Evolutionary conservation across 2,888 invertebrate species (phyloP).

Genomic region (Myopa tessellatipennis): DNA sequence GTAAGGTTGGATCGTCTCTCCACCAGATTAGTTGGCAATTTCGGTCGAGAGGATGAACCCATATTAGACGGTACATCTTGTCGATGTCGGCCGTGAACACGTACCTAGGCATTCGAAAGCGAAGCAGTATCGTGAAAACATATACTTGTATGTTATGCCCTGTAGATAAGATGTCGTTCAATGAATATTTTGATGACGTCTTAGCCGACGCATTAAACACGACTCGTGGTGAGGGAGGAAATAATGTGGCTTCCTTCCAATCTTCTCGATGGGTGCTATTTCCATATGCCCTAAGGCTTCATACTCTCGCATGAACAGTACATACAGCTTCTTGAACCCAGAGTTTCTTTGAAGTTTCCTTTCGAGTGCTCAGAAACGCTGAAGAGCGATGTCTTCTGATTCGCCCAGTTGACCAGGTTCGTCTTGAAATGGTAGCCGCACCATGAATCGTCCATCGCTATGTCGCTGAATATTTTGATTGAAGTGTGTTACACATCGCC

Average conservation of each 20-base stretch:
- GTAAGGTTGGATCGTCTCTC: no score
- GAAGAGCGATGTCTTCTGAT: neutral
- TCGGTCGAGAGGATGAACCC: neutral
- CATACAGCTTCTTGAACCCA: neutral
- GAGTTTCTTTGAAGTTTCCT: neutral
- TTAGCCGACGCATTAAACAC: conserved; percentile 41
- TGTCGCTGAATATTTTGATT: conserved; percentile 7
- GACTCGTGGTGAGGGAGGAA: no score
- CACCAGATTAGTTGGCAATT: no score
- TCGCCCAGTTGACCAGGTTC: neutral
- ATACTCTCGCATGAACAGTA: no score
- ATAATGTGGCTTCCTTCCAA: no score
- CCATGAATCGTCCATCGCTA: neutral
- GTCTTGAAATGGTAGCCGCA: neutral
- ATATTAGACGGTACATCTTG: conserved; percentile 14
- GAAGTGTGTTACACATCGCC: neutral
- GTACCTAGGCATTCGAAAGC: neutral
- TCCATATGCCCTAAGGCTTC: no score
- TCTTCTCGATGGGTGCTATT: no score
- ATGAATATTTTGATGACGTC: conserved; percentile 6
- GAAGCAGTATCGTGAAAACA: neutral
- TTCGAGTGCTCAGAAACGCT: neutral
- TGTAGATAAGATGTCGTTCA: conserved; percentile 40
- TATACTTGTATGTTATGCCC: neutral
- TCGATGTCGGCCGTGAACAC: conserved; percentile 10